Percentiles rank a stretch among this genome's conserved stretches.
Evolutionary conservation across 2,113 vertebrate species (phyloP).

Genomic region (Rousettus leschenaultii): DNA sequence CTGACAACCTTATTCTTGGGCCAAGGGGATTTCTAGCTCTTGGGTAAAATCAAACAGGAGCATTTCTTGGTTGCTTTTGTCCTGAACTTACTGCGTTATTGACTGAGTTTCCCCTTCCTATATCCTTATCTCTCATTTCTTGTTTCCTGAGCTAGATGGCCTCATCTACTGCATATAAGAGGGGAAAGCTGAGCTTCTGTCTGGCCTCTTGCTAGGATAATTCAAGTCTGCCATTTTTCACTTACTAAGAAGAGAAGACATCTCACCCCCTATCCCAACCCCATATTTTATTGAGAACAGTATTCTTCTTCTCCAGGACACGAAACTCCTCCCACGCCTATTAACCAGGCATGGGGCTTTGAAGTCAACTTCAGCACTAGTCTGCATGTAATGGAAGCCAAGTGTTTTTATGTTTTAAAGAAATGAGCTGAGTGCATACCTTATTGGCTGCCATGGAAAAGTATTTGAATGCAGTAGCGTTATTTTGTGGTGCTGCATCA

Average conservation of each 20-base stretch:
- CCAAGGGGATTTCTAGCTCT: not conserved
- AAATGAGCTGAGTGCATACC: conserved; percentile 60
- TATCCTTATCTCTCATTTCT: not conserved
- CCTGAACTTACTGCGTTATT: not conserved
- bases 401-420: not conserved
- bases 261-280: not conserved
- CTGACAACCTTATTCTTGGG: not conserved
- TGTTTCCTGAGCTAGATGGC: not conserved
- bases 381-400: not conserved
- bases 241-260: not conserved
- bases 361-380: not conserved
- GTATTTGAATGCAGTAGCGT: conserved; percentile 78
- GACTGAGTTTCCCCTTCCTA: not conserved
- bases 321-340: not conserved
- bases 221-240: not conserved
- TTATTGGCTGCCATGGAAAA: conserved; percentile 79
- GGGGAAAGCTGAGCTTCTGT: not conserved
- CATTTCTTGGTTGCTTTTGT: not conserved
- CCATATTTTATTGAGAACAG: not conserved
- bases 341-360: not conserved
- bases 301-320: not conserved
- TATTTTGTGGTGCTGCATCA: conserved; percentile 72
- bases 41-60: not conserved
- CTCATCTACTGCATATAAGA: not conserved
- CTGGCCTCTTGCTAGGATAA: not conserved